Evolutionary conservation across 2,888 invertebrate genomes (phyloP).

Genomic region (Exephanes ischioxanthus): DNA sequence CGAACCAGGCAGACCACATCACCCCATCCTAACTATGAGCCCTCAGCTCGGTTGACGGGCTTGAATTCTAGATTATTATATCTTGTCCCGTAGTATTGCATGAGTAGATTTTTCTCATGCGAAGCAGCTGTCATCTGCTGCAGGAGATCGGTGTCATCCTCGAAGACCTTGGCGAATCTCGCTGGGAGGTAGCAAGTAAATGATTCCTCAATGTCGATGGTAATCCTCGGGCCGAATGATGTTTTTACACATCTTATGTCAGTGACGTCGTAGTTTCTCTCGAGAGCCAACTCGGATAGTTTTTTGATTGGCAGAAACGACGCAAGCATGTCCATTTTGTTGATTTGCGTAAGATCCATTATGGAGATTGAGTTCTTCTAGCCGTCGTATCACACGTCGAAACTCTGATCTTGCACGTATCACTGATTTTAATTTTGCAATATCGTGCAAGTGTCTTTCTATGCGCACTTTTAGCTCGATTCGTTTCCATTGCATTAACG

Average conservation of each 20-base stretch:
- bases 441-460: slow-evolving; percentile 14
- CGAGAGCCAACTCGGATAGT: not conserved
- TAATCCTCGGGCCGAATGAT: not conserved
- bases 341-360: slow-evolving; percentile 18
- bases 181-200: slow-evolving; percentile 11
- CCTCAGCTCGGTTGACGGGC: not conserved
- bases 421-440: not conserved
- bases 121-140: not conserved
- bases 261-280: slow-evolving; percentile 18
- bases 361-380: not conserved
- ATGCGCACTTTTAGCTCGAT: slow-evolving; percentile 1
- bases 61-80: slow-evolving; percentile 25
- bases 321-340: not conserved
- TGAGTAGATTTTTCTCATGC: not conserved
- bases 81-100: not conserved
- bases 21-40: too few species aligned
- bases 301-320: slow-evolving; percentile 1
- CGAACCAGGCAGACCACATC: too few species aligned
- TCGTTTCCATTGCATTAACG: not conserved
- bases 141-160: not conserved
- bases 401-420: slow-evolving; percentile 4
- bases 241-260: not conserved
- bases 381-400: not conserved
- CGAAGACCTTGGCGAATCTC: slow-evolving; percentile 20
- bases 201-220: not conserved